These are phyloP conservation scores for Biston betularia DNA, from an alignment of 2,888 invertebrate genomes.

Conservation along the genomic window DNA sequence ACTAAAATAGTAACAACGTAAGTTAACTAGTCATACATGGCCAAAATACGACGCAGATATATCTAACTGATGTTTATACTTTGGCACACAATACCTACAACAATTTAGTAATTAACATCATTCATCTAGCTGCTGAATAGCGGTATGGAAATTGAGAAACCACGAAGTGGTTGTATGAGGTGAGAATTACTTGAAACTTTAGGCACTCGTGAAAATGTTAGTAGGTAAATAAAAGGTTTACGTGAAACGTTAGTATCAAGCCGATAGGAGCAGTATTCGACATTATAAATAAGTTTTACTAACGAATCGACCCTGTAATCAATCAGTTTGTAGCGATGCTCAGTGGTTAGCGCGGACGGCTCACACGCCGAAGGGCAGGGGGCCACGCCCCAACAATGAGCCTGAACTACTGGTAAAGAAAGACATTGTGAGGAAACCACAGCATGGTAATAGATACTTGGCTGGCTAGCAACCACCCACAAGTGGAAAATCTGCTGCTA, in stretches of 20 bases:
- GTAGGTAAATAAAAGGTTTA: not conserved
- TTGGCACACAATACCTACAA: conserved; percentile 18
- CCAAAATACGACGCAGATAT: conserved; percentile 7
- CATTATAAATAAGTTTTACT: no score
- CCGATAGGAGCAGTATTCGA: no score
- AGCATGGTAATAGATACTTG: no score
- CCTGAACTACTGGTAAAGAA: no score
- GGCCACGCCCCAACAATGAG: no score
- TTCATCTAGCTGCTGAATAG: conserved; percentile 3
- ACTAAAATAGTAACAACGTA: conserved; percentile 10
- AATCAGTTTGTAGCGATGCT: no score
- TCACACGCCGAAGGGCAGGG: no score
- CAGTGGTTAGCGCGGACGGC: no score
- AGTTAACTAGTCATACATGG: not conserved
- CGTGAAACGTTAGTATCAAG: not conserved
- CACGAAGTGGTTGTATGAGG: conserved; percentile 28
- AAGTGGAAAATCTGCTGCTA: no score
- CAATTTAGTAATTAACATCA: conserved; percentile 21
- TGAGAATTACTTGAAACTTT: conserved; percentile 26
- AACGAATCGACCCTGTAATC: no score
- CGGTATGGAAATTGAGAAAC: conserved; percentile 20
- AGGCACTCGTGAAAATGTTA: conserved; percentile 1
- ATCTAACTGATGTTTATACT: not conserved
- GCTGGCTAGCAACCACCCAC: no score
- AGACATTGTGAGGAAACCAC: no score